These are phyloP conservation scores for Metallyticus violacea DNA, from an alignment of 2,888 invertebrate genomes.

Conservation along the genomic window DNA sequence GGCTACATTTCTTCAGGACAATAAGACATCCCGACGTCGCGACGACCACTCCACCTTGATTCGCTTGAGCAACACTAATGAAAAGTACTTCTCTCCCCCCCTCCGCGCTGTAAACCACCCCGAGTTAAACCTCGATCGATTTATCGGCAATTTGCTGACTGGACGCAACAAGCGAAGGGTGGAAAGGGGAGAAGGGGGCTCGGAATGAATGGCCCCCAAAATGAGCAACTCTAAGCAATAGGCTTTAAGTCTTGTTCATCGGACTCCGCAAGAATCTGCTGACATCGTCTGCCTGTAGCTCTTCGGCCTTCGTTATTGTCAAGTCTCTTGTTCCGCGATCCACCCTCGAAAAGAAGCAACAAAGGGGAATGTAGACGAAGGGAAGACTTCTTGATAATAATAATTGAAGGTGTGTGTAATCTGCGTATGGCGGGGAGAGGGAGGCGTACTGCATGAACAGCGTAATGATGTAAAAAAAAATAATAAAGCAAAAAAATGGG, in stretches of 20 bases:
- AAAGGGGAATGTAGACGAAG: not conserved
- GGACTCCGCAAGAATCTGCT: not conserved
- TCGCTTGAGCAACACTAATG: not conserved
- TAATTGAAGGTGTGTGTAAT: not conserved
- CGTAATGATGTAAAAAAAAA: too few species aligned
- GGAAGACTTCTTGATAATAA: not conserved
- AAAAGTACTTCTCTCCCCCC: not conserved
- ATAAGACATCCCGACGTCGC: not conserved
- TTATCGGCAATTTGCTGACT: constrained; percentile 11
- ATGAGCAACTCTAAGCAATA: constrained; percentile 25
- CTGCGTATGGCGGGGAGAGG: too few species aligned
- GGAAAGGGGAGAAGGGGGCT: not conserved
- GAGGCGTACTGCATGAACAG: too few species aligned
- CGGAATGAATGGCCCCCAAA: constrained; percentile 23
- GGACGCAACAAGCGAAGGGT: constrained; percentile 12
- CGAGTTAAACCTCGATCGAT: not conserved
- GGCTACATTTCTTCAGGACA: not conserved
- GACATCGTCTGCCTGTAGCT: not conserved
- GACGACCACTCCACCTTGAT: not conserved
- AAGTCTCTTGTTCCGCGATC: not conserved
- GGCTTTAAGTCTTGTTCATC: not conserved
- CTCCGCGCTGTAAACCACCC: not conserved
- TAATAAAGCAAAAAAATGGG: too few species aligned
- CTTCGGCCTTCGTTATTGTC: not conserved
- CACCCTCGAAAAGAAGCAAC: not conserved